A percentile compares a stretch with the other conserved stretches of the same genome.
These are phyloP conservation scores for Circaetus gallicus DNA, from an alignment of 2,113 vertebrate genomes.

Conservation along the genomic window DNA sequence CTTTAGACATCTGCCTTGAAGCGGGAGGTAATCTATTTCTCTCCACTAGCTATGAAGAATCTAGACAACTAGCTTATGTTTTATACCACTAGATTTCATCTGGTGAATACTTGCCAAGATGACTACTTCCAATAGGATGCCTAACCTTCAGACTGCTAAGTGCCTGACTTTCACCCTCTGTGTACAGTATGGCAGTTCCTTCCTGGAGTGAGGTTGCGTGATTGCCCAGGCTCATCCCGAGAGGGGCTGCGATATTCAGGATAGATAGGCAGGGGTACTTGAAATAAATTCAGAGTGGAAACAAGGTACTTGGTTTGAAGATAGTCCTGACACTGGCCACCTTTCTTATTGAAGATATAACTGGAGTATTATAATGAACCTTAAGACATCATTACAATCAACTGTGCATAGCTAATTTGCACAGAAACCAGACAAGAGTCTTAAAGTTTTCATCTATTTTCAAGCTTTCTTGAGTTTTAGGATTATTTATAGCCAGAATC, in stretches of 20 bases:
- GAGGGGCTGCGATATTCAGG: background rate
- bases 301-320: background rate
- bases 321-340: background rate
- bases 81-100: background rate
- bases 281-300: background rate
- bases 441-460: background rate
- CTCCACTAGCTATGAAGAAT: background rate
- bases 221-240: background rate
- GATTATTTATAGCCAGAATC: background rate
- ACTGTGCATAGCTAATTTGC: background rate
- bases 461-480: background rate
- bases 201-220: background rate
- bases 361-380: background rate
- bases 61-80: background rate
- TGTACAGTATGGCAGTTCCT: background rate
- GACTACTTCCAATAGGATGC: background rate
- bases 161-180: background rate
- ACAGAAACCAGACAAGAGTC: background rate
- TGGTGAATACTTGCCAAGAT: background rate
- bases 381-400: background rate
- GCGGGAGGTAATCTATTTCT: background rate
- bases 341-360: background rate
- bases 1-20: background rate
- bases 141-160: background rate
- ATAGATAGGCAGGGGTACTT: background rate